Evolutionary conservation across 2,797 vertebrate genomes (phyloP), one percentile per base, ranked within the genome.

Genomic region (Florisuga fusca): DNA sequence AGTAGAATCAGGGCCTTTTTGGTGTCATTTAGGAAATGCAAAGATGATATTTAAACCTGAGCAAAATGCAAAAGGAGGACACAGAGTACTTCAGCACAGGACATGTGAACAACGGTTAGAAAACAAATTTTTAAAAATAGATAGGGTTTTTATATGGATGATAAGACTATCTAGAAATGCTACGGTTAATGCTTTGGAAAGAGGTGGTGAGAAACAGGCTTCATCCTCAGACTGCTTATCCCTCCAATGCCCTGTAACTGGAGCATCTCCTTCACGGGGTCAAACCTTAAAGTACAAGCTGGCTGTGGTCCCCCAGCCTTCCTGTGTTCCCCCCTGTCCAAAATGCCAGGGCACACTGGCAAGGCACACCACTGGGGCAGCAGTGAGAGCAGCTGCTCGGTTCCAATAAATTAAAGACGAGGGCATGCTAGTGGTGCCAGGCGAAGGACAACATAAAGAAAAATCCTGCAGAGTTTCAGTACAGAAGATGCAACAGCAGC

Each of bases 201-300:
- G n/a, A 67, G 23, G 34, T 5, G 9, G 25, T 61, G 19, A 59
- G 33, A 71, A 84, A 58, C 6, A 69, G 69, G 27, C 5, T 80
- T 87, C 36, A 54, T 12, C n/a, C n/a, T 29, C 53, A 53, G 22
- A 21, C 62, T 16, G 7, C 63, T 89, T 53, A 12, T 67, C 31
- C 22, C 31, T 73, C 36, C 41, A 14, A 34, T 8, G 53, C 16
- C n/a, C 57, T 8, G 3, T 8, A 33, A 46, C 18, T 64, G 93
- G 31, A 68, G 26, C 9, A 22, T 0, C 0, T 2, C 48, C 31
- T 23, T 62, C 0, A 0, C 31, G 48, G 31, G 31, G 23, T 1
- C 5, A 5, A 41, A 54, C 23, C 33, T 12, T 67, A 3, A 5
- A 0, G 5, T 9, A 25, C 36, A 41, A 63, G 45, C 26, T 64